A percentile compares a stretch with the other conserved stretches of the same genome.
phyloP scores from a whole-genome alignment of 1,140 invertebrate species.

The Zeugodacus cucurbitae region DNA sequence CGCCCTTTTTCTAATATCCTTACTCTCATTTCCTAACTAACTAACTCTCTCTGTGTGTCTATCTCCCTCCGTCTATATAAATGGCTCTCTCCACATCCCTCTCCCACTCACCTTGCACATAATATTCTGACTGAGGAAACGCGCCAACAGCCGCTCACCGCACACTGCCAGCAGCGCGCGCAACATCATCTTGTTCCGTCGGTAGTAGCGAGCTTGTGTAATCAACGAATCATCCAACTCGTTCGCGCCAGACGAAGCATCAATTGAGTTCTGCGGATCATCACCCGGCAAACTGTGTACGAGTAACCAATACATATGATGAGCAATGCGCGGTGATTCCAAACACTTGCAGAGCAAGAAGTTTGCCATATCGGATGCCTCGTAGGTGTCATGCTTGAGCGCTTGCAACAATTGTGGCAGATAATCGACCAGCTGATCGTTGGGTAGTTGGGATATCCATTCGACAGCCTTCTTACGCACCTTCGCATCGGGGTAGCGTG shows the following conservation, averaged over 20 bases:
- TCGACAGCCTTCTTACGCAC: slow-evolving; percentile 86
- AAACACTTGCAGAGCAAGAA: slow-evolving; percentile 88
- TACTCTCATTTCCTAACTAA: neutral
- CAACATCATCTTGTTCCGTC: slow-evolving; percentile 85
- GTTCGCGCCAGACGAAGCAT: slow-evolving; percentile 67
- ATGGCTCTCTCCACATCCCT: neutral
- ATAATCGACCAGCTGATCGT: slow-evolving; percentile 91
- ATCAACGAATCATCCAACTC: slow-evolving; percentile 70
- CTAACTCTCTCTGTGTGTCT: neutral
- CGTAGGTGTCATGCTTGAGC: slow-evolving; percentile 93
- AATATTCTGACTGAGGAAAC: slow-evolving; percentile 79
- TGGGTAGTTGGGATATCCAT: slow-evolving; percentile 82
- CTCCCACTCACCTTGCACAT: slow-evolving; percentile 54
- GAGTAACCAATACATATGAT: slow-evolving; percentile 94
- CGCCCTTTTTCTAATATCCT: neutral
- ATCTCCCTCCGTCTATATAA: too few species aligned
- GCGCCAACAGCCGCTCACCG: slow-evolving; percentile 83
- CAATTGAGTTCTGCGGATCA: slow-evolving; percentile 72
- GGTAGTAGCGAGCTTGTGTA: slow-evolving; percentile 76
- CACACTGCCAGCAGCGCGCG: slow-evolving; percentile 86
- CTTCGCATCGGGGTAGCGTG: slow-evolving; percentile 90
- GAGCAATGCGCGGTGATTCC: slow-evolving; percentile 88
- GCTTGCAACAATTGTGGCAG: slow-evolving; percentile 95
- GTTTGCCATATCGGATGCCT: slow-evolving; percentile 84
- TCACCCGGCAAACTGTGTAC: slow-evolving; percentile 81